These are phyloP conservation scores for Nesidiocoris tenuis DNA, from an alignment of 2,888 invertebrate species.

Conservation along the genomic window DNA sequence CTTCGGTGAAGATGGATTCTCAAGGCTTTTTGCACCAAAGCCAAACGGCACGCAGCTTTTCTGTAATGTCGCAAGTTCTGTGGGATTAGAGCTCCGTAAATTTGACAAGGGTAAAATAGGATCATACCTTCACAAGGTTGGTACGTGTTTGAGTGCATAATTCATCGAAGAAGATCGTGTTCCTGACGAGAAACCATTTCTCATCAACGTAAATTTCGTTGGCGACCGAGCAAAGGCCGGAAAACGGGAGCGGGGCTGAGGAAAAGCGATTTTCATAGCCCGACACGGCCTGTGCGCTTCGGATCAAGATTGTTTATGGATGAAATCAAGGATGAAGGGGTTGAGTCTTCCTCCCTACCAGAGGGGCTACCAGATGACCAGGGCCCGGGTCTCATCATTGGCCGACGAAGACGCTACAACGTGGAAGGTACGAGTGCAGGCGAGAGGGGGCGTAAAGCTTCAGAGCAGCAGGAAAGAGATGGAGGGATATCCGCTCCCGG, in stretches of 20 bases:
- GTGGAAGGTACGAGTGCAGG: not conserved
- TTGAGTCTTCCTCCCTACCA: not conserved
- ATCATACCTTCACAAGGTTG: too few relatives aligned
- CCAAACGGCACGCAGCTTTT: too few relatives aligned
- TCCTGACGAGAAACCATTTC: not conserved
- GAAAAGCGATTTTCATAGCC: not conserved
- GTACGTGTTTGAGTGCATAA: not conserved
- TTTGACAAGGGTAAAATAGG: not conserved
- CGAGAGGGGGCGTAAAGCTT: not conserved
- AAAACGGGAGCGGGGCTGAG: too few relatives aligned
- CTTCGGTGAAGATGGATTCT: too few relatives aligned
- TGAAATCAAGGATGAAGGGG: constrained; percentile 10
- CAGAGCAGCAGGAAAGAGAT: not conserved
- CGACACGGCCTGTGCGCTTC: not conserved
- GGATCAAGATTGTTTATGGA: constrained; percentile 31
- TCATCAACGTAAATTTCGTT: not conserved
- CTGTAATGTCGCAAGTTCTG: too few relatives aligned
- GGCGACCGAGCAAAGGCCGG: not conserved
- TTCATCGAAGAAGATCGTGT: not conserved
- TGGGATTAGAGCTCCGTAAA: too few relatives aligned
- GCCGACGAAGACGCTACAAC: not conserved
- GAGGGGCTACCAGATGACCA: constrained; percentile 7
- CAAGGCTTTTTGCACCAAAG: too few relatives aligned
- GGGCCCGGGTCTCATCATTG: constrained; percentile 1
- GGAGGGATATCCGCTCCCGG: not conserved